Evolutionary conservation across 2,797 vertebrate genomes (phyloP).

Genomic region (Neoniphon sammara): DNA sequence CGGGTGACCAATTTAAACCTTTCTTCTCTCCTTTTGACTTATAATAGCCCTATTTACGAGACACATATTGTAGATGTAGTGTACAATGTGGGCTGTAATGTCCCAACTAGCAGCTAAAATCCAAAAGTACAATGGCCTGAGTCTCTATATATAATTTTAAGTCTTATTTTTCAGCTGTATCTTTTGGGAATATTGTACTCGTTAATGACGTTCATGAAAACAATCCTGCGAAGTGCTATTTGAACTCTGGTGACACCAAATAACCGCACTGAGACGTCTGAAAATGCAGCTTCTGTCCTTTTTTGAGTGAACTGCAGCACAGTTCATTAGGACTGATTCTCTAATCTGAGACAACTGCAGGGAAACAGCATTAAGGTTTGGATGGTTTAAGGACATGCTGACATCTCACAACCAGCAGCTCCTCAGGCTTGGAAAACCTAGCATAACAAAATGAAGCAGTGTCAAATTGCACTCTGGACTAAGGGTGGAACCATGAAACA

Average conservation of each 20-base stretch:
- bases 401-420: background rate
- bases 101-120: slow-evolving; percentile 15
- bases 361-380: background rate
- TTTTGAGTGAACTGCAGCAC: no score
- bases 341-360: no score
- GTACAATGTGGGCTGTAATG: background rate
- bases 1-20: slow-evolving; percentile 56
- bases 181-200: background rate
- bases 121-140: no score
- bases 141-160: background rate
- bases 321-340: no score
- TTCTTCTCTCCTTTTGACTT: slow-evolving; percentile 53
- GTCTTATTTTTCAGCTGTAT: background rate
- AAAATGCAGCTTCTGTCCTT: no score
- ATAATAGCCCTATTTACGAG: slow-evolving; percentile 51
- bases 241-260: no score
- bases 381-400: background rate
- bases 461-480: no score
- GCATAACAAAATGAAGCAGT: no score
- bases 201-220: no score
- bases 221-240: no score
- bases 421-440: background rate
- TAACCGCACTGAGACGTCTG: no score
- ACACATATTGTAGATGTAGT: slow-evolving; percentile 23
- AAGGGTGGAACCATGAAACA: no score